Evolutionary conservation across 2,797 vertebrate genomes (phyloP), one percentile per base, ranked within the genome.

Genomic region (Gastrophryne carolinensis): DNA sequence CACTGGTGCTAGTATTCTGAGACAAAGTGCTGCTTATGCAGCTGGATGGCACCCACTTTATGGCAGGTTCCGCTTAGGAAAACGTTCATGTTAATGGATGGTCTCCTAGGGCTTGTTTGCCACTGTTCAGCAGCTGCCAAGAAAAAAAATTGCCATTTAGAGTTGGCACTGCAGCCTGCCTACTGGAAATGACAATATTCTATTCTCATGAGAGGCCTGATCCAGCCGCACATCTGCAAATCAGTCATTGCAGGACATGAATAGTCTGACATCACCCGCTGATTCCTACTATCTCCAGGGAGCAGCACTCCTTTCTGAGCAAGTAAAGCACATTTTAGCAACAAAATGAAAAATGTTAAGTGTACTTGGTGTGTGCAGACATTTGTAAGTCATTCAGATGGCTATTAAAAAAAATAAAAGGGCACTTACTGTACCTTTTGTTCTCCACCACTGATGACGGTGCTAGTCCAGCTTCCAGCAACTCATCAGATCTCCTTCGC

Each of bases 171-270:
- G 52, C 41, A 47, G 41, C 17, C 39, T 13, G 61, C 17, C 68
- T 72, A 65, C 75, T 78, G 61, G 39, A 78, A 78, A 78, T 66
- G 68, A 66, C 75, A 78, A 72, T 58, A 50, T 60, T 37, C 4
- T 30, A 41, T 41, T 78, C 75, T 49, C 75, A 10, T 1, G 32
- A 54, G 67, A 17, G 10, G 27, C 39, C 54, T 63, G 47, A 60
- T 70, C 35, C 65, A 29, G 56, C 35, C 21, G 17, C 60, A 70
- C 60, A 65, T 72, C 74, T 64, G 66, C 58, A 71, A 39, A 77
- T 64, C 60, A 71, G 67, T 72, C 50, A 77, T 57, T 50, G 67
- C 50, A 50, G 50, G 67, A 65, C 67, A 72, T 56, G 60, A 58
- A 65, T 57, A 77, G 57, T 71, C 67, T 72, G 67, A 71, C 67